Evolutionary conservation across 2,888 invertebrate species (phyloP).

Genomic region (Capitulum mitella): DNA sequence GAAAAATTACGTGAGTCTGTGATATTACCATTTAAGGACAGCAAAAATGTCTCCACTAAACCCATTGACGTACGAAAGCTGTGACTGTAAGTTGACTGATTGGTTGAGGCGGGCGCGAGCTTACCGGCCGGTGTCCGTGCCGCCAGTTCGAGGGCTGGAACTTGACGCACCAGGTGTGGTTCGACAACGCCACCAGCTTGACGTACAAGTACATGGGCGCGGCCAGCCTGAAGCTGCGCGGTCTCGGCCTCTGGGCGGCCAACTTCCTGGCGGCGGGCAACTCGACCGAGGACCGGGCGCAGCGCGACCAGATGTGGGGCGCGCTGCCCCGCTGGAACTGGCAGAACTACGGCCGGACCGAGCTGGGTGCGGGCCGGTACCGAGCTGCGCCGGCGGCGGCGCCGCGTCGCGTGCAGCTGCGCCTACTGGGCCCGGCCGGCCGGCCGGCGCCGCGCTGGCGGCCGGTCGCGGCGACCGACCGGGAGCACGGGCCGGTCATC

Average conservation of each 20-base stretch:
- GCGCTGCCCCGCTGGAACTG: constrained; percentile 27
- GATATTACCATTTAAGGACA: too few relatives aligned
- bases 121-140: too few relatives aligned
- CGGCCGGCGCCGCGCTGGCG: too few relatives aligned
- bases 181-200: constrained; percentile 43
- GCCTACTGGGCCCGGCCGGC: neutral
- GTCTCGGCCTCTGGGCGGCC: constrained; percentile 46
- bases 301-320: constrained; percentile 33
- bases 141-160: constrained; percentile 3
- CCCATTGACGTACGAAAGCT: too few relatives aligned
- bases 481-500: neutral
- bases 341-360: neutral
- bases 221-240: constrained; percentile 39
- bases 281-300: constrained; percentile 26
- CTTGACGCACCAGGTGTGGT: constrained; percentile 42
- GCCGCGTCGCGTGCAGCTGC: neutral
- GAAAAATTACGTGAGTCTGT: too few relatives aligned
- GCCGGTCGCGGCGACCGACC: neutral
- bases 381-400: neutral
- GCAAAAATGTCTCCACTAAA: too few relatives aligned
- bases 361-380: neutral
- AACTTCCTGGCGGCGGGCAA: constrained; percentile 41
- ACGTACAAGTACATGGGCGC: constrained; percentile 41
- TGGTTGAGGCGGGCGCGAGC: too few relatives aligned
- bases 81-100: too few relatives aligned